These are phyloP conservation scores for Neogobius melanostomus DNA, from an alignment of 2,113 vertebrate genomes.

Conservation along the genomic window DNA sequence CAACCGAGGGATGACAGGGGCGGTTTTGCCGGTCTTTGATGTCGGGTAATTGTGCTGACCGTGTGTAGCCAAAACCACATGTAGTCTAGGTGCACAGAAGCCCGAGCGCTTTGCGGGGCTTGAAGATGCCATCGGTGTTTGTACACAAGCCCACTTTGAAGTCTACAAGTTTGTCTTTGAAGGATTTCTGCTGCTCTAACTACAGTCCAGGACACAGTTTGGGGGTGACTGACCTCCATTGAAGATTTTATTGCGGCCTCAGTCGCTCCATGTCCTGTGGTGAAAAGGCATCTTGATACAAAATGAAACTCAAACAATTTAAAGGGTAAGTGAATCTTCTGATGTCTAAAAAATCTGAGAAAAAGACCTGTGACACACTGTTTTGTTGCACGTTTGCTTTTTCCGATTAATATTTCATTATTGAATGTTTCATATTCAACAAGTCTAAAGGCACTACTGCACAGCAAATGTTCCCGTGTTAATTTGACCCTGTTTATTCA, in stretches of 20 bases:
- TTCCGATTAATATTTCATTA: no score
- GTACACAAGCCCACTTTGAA: constrained; percentile 52
- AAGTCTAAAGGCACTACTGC: no score
- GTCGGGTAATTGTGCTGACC: constrained; percentile 61
- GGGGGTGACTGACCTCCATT: constrained; percentile 6
- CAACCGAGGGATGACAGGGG: constrained; percentile 35
- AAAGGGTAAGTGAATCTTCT: constrained; percentile 5
- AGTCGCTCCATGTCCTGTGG: constrained; percentile 1
- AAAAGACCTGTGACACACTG: neutral
- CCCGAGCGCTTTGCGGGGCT: constrained; percentile 33
- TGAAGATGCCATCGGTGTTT: constrained; percentile 51
- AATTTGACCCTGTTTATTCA: no score
- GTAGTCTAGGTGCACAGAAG: constrained; percentile 10
- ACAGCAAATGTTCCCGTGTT: no score
- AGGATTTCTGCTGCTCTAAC: constrained; percentile 33
- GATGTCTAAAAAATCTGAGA: neutral
- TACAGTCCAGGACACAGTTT: constrained; percentile 14
- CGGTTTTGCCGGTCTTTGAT: constrained; percentile 59
- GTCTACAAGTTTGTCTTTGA: constrained; percentile 56
- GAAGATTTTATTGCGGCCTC: neutral
- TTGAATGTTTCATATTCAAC: no score
- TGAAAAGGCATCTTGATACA: neutral
- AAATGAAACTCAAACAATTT: constrained; percentile 1
- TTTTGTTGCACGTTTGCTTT: neutral
- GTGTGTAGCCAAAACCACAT: constrained; percentile 21